Evolutionary conservation across 1,140 invertebrate species (phyloP).

Genomic region (Cyrtorhinus lividipennis): DNA sequence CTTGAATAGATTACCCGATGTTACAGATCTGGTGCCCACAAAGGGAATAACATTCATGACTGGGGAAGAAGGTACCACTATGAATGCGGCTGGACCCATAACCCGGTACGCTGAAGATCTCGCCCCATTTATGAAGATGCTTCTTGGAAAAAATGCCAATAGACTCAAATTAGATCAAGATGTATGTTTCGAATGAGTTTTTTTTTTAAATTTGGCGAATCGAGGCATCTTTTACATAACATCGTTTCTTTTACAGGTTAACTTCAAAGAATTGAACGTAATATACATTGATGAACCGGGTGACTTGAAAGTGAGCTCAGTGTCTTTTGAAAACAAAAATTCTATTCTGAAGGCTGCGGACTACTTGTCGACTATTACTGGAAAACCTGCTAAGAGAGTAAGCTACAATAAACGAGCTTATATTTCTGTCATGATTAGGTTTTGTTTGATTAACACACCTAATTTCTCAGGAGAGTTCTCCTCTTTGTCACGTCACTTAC

Average conservation of each 20-base stretch:
- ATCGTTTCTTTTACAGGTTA: conserved; percentile 35
- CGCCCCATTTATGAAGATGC: conserved; percentile 47
- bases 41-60: conserved; percentile 43
- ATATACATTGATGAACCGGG: conserved; percentile 61
- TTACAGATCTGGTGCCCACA: conserved; percentile 31
- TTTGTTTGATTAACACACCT: conserved; percentile 7
- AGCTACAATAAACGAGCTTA: too few species aligned
- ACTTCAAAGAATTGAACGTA: conserved; percentile 52
- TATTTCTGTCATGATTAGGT: too few species aligned
- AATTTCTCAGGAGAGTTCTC: too few species aligned
- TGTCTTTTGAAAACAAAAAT: conserved; percentile 48
- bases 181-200: conserved; percentile 20
- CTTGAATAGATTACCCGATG: too few species aligned
- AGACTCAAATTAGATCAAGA: conserved; percentile 29
- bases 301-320: conserved; percentile 49
- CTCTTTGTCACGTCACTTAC: too few species aligned
- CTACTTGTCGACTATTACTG: conserved; percentile 35
- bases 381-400: conserved; percentile 26
- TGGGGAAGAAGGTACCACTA: conserved; percentile 39
- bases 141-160: conserved; percentile 37
- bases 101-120: conserved; percentile 61
- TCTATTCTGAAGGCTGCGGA: conserved; percentile 41
- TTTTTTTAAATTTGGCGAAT: conserved; percentile 17
- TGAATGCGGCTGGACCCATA: conserved; percentile 63
- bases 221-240: neutral